Conservation (phyloP, 2,888 invertebrate species). For the Desoria tigrina region DNA sequence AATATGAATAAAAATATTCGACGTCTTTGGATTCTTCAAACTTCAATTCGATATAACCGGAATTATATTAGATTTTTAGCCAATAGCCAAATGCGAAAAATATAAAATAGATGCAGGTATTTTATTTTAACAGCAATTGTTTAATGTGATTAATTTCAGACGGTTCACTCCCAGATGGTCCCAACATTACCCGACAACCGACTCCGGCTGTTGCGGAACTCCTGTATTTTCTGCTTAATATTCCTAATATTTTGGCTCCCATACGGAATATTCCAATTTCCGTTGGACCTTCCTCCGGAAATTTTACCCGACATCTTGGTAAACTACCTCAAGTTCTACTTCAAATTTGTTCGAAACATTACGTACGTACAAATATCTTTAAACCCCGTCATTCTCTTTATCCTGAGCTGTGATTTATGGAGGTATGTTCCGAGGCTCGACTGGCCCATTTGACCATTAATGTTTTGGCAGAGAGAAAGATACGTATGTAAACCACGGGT, state of each 20-base stretch:
- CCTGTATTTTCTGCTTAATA: slow-evolving; percentile 40
- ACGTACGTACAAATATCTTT: slow-evolving; percentile 35
- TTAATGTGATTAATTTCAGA: not conserved
- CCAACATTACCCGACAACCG: slow-evolving; percentile 30
- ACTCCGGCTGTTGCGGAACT: slow-evolving; percentile 40
- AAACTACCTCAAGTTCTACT: slow-evolving; percentile 34
- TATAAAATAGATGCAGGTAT: too few species aligned
- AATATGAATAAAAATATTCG: too few species aligned
- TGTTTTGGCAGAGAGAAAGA: not conserved
- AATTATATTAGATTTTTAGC: too few species aligned
- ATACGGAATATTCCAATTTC: slow-evolving; percentile 42
- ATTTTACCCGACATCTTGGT: slow-evolving; percentile 39
- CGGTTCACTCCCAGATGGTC: not conserved
- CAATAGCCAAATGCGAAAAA: too few species aligned
- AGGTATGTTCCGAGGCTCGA: slow-evolving; percentile 13
- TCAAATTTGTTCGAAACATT: slow-evolving; percentile 32
- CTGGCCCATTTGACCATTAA: not conserved
- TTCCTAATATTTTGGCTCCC: slow-evolving; percentile 45
- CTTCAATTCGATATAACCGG: too few species aligned
- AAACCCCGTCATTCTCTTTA: slow-evolving; percentile 41
- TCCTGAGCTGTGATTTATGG: slow-evolving; percentile 37
- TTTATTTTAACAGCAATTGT: too few species aligned
- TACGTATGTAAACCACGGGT: too few species aligned
- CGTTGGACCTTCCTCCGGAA: slow-evolving; percentile 39
- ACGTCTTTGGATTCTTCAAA: too few species aligned